Evolutionary conservation across 2,797 vertebrate species (phyloP), one percentile per base, ranked within the genome.

Genomic region (Avahi laniger): DNA sequence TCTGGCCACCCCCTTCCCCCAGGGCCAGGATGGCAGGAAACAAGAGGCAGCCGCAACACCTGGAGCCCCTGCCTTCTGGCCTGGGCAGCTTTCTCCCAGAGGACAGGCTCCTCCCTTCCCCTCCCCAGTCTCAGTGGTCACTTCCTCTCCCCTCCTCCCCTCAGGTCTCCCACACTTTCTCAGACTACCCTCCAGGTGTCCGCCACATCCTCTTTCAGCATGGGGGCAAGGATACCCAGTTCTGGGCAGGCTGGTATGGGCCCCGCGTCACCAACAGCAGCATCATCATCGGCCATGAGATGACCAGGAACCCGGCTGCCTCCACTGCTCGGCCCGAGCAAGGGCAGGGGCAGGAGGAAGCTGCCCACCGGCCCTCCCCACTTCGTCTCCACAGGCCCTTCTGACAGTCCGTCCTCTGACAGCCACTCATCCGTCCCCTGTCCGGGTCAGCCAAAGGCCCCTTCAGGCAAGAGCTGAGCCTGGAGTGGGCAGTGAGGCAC

Each of bases 161-260:
- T 33, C 98, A 99, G 99, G 98, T 99, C 24, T 99, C 97, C 13
- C 97, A 99, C 78, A 99, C 99, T 4, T 99, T 99, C 97, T 98
- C 89, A 8, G 97, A 99, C 92, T 99, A 99, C 57, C 99, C 99
- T 50, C 95, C 97, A 1, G 99, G 99, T 1, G 99, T 99, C 83
- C 99, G 99, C 48, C 98, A 99, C 91, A 96, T 99, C 96, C 90
- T 67, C 38, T 99, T 99, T 30, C 97, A 97, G 50, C 99, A 99
- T 0, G 99, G 99, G 11, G 99, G 99, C 70, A 86, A 98, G 9
- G 99, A 99, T 98, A 99, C 98, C 0, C 98, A 99, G 97, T 99
- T 2, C 97, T 99, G 99, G 99, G 98, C 98, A 0, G 99, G 99
- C 9, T 99, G 99, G 99, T 99, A 99, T 0, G 99, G 99, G 4